These are phyloP conservation scores for Charina bottae DNA, from an alignment of 2,113 vertebrate genomes.

Conservation along the genomic window DNA sequence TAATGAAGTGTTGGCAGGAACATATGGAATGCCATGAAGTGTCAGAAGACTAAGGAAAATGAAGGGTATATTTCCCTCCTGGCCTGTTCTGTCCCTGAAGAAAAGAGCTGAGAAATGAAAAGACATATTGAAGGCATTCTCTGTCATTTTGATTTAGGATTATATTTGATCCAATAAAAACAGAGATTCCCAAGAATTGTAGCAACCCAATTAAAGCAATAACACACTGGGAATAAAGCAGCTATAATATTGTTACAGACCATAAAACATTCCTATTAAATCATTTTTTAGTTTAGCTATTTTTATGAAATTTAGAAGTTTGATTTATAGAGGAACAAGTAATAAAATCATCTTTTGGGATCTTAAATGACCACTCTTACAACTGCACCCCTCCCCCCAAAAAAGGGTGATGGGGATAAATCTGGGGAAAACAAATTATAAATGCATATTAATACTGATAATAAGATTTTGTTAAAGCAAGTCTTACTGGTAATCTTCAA, in stretches of 20 bases:
- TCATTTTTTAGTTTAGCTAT: slow-evolving; percentile 83
- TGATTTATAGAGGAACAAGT: slow-evolving; percentile 76
- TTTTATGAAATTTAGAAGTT: slow-evolving; percentile 83
- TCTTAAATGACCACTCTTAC: slow-evolving; percentile 75
- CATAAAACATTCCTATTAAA: slow-evolving; percentile 85
- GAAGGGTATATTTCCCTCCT: not conserved
- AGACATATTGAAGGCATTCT: slow-evolving; percentile 68
- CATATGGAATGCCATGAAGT: not conserved
- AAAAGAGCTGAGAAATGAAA: slow-evolving; percentile 56
- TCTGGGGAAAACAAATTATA: slow-evolving; percentile 77
- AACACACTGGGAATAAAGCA: slow-evolving; percentile 77
- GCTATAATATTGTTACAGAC: slow-evolving; percentile 81
- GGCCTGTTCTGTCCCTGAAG: slow-evolving; percentile 7
- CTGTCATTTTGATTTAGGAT: slow-evolving; percentile 74
- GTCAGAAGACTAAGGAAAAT: not conserved
- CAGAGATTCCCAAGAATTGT: slow-evolving; percentile 71
- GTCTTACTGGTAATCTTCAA: slow-evolving; percentile 76
- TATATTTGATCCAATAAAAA: slow-evolving; percentile 69
- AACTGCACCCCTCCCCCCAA: slow-evolving; percentile 56
- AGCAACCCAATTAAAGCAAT: slow-evolving; percentile 81
- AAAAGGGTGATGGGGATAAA: slow-evolving; percentile 69
- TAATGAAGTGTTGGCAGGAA: not conserved
- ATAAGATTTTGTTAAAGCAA: slow-evolving; percentile 77
- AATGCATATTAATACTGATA: slow-evolving; percentile 79
- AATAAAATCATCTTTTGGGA: slow-evolving; percentile 77